phyloP scores from a whole-genome alignment of 2,113 vertebrate genomes.

The Amblyornis subalaris region DNA sequence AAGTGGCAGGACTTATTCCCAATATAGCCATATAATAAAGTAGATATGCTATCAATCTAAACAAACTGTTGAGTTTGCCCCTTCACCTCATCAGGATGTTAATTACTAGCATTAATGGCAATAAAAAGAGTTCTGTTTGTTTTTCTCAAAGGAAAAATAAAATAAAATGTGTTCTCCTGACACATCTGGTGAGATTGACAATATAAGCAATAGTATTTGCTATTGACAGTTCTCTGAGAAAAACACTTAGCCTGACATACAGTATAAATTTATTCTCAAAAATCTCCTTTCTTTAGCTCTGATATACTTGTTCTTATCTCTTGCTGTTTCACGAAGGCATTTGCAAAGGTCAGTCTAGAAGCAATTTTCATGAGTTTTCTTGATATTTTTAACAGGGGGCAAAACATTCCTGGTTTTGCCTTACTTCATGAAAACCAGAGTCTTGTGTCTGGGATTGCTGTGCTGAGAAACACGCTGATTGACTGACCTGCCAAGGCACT shows the following conservation, averaged over 20 bases:
- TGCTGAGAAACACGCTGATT: neutral
- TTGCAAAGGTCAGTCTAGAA: slow-evolving; percentile 13
- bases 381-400: neutral
- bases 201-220: neutral
- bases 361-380: neutral
- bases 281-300: neutral
- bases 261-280: neutral
- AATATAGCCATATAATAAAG: neutral
- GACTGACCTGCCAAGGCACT: slow-evolving; percentile 18
- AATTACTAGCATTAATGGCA: neutral
- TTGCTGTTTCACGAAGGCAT: neutral
- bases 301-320: neutral
- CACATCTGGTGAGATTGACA: neutral
- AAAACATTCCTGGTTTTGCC: neutral
- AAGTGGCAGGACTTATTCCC: neutral
- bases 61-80: neutral
- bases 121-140: neutral
- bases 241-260: neutral
- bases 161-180: neutral
- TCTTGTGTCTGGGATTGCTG: neutral
- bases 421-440: neutral
- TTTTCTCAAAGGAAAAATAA: neutral
- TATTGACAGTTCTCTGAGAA: neutral
- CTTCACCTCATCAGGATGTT: neutral
- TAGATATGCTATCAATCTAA: neutral